Base-by-base conservation (phyloP, 64 coral and sea anemone species). In the Stichodactyla helianthus region DNA sequence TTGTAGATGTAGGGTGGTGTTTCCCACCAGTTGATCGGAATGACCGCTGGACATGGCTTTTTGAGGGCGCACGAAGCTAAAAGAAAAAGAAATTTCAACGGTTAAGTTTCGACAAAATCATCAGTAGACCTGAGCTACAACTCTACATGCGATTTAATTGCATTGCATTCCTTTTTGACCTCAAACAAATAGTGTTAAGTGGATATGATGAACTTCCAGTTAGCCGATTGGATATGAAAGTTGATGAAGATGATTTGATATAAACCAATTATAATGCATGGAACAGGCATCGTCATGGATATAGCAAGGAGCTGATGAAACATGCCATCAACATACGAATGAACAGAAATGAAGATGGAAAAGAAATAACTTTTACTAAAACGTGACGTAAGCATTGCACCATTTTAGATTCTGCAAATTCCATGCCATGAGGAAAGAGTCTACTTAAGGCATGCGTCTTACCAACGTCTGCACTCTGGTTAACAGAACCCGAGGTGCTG, bases 1-100 rank as follows among this genome's bases (percentile, higher is more conserved):
- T 28, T 23, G 88, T 99, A 99, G 27, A 99, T 95, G 79, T 99
- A 99, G 6, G 97, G 97, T 6, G 97, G 97, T 35, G 92, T 95
- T 53, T 88, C 86, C 97, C 97, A 99, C 97, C 97, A 99, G 71
- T 93, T 89, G 8, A 92, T 91, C 18, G 88, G 52, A 5, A 97
- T 53, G 16, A 60, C 26, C 16, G 50, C 15, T 7, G 94, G 94
- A 51, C 94, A 97, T 51, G 78, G 77, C 19, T 2, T 44, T 4
- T 54, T 0, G 11, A 14, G 17, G 4, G 0, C 68, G 68, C 68
- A 74, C 12, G 35, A 44, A 44, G n/a, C 68, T 74, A 19, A 5
- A 71, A 23, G 68, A 11, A 74, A 27, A 74, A 65, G 5, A 19
- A 18, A 65, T 16, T 18, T 65, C 6, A 65, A 16, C 17, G 6